Evolutionary conservation across 2,113 vertebrate genomes (phyloP), one percentile per base, ranked within the genome.

Genomic region (Felis chaus): DNA sequence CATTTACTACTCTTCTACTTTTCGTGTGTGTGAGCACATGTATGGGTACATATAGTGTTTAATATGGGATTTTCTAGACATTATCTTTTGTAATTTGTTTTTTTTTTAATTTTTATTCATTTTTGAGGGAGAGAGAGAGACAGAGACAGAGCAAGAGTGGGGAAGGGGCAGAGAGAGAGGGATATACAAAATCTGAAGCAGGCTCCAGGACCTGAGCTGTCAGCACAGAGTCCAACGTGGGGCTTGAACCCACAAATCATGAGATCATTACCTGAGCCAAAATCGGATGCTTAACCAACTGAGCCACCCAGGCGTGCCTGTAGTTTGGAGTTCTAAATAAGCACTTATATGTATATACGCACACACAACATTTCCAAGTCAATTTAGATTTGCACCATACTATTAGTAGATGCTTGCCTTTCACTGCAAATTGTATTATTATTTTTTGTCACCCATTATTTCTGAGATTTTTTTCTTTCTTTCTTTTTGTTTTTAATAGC

Each of bases 321-420:
- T 61, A 23, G 23, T 61, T 19, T 23, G 21, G 57, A 61, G 5
- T 85, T 83, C 82, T 16, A 53, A 45, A 48, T 36, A 13, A 41
- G 5, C 3, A 45, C 1, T 45, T 3, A 29, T 5, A 21, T 81
- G n/a, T 1, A 3, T 39, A 6, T 1, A 25, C 0, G 33, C 2
- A 29, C 7, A 86, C 2, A 80, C 29, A 39, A 80, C 29, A 39
- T 95, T 91, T 71, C 13, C 14, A 80, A 19, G 41, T 81, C 10
- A 88, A 92, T 65, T 82, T 74, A 88, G 1, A 29, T 61, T 63
- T 95, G 6, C 0, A 14, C 76, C 21, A 41, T 14, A 21, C 23
- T 90, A 29, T 83, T 80, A 90, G 71, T 55, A 11, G 45, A 74
- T 31, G 1, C 1, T 74, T 57, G 4, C 31, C 65, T 27, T 91